Percentiles rank a stretch among this genome's conserved stretches.
Conservation (phyloP, 2,888 invertebrate genomes). For the Lasius fuliginosus region DNA sequence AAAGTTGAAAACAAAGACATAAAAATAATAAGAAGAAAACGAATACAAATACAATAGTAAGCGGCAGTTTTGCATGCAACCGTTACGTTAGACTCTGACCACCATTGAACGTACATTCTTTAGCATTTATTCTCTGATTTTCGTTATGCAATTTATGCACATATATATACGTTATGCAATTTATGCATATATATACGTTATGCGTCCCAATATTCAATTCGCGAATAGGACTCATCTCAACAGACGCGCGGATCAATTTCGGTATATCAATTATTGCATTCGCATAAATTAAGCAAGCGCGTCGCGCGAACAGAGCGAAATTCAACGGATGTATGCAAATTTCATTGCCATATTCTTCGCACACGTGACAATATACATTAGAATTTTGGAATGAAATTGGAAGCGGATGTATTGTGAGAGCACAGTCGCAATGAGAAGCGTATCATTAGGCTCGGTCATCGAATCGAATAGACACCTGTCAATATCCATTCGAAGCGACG, state of each 20-base stretch:
- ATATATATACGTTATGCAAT: constrained; percentile 1
- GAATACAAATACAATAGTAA: constrained; percentile 62
- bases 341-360: constrained; percentile 68
- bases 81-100: constrained; percentile 81
- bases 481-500: constrained; percentile 64
- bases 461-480: constrained; percentile 46
- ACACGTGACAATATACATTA: constrained; percentile 45
- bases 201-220: constrained; percentile 14
- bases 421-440: constrained; percentile 63
- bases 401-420: constrained; percentile 42
- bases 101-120: constrained; percentile 72
- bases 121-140: constrained; percentile 22
- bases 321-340: constrained; percentile 55
- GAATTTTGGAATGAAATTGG: constrained; percentile 35
- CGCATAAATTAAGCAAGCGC: constrained; percentile 28
- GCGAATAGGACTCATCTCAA: not conserved
- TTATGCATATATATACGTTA: not conserved
- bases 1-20: constrained; percentile 58
- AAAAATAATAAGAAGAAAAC: constrained; percentile 63
- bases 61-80: constrained; percentile 77
- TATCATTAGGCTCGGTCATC: constrained; percentile 58
- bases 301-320: constrained; percentile 47
- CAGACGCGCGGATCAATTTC: constrained; percentile 15
- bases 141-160: not conserved
- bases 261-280: constrained; percentile 5